Evolutionary conservation across 2,888 invertebrate species (phyloP), one percentile per base, ranked within the genome.

Genomic region (Drosophila atroscutellata): DNA sequence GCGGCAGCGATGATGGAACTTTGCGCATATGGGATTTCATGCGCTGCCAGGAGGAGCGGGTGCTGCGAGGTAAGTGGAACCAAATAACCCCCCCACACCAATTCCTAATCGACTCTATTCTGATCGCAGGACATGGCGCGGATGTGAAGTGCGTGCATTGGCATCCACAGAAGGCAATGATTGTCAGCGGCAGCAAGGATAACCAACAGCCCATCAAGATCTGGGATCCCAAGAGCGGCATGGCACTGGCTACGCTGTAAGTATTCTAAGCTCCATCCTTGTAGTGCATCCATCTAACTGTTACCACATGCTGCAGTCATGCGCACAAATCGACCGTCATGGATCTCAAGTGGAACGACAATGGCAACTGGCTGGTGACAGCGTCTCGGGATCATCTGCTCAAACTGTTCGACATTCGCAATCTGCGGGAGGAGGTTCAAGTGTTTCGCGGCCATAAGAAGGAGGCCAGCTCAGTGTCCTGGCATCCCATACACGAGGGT

Each of bases 121-220:
- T 20, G 13, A 37, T 58, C 11, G 15, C 6, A 95, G 97, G 99
- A 83, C 99, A 99, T 92, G 99, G 99, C 86, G 98, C 99, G 32
- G 99, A 99, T 94, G 99, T 99, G 0, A 99, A 99, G 94, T 99
- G 99, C 94, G 99, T 99, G 8, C 99, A 99, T 93, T 99, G 99
- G 99, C 99, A 99, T 94, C 99, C 99, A 1, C 97, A 98, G 89
- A 99, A 99, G 94, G 97, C 97, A 70, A 95, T 99, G 56, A 96
- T 99, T 85, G 98, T 98, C 47, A 99, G 99, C 3, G 99, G 99
- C 20, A 99, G 99, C 92, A 99, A 99, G 94, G 99, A 99, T 93
- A 99, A 99, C 92, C 99, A 99, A 92, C 99, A 99, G 92, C 99
- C 99, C 4, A 98, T 99, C 45, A 99, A 99, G 93, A 94, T 99